Percentiles rank a stretch among this genome's conserved stretches.
These are phyloP conservation scores for Eubasilissa regina DNA, from an alignment of 1,140 invertebrate species.

Conservation along the genomic window DNA sequence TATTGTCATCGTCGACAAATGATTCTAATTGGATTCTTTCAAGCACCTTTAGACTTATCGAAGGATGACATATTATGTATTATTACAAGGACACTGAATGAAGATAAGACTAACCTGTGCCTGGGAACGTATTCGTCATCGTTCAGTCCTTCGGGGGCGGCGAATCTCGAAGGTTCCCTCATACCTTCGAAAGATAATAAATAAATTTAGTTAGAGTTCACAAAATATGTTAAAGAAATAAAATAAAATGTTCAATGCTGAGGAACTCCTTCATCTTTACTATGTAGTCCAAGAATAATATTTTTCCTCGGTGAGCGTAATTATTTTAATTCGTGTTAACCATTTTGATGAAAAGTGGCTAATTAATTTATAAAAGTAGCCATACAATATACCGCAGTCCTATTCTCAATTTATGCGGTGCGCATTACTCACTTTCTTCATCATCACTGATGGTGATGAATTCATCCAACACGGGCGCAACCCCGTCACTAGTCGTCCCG, in stretches of 20 bases:
- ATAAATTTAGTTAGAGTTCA: too few species aligned
- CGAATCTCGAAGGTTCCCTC: conserved; percentile 76
- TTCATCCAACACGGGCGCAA: conserved; percentile 34
- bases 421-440: conserved; percentile 66
- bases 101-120: conserved; percentile 65
- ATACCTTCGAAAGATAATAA: conserved; percentile 62
- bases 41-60: neutral
- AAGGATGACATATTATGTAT: neutral
- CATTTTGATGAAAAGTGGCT: too few species aligned
- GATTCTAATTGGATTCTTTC: too few species aligned
- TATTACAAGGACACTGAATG: neutral
- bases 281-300: too few species aligned
- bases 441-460: conserved; percentile 78
- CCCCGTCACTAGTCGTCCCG: conserved; percentile 66
- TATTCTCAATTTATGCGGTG: neutral
- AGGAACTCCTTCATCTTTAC: too few species aligned
- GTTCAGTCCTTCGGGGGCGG: conserved; percentile 66
- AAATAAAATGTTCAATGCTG: too few species aligned
- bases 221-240: too few species aligned
- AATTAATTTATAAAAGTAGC: too few species aligned
- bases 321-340: too few species aligned
- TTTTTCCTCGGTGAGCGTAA: too few species aligned
- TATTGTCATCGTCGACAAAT: too few species aligned
- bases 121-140: conserved; percentile 68
- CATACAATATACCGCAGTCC: too few species aligned